Evolutionary conservation across 2,113 vertebrate species (phyloP).

Genomic region (Phrynosoma platyrhinos): DNA sequence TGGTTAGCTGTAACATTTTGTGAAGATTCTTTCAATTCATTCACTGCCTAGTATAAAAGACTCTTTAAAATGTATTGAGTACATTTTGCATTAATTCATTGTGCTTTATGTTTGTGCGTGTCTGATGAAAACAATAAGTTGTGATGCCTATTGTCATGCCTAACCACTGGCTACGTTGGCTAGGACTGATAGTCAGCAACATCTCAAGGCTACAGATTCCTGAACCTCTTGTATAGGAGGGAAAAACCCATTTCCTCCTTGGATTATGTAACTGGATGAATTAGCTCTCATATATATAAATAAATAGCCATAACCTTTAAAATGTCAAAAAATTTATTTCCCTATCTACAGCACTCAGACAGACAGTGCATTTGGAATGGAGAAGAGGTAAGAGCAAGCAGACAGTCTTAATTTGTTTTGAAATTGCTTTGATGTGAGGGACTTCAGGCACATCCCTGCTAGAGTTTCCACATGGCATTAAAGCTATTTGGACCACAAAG

Average conservation of each 20-base stretch:
- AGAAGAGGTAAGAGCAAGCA: not conserved
- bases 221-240: not conserved
- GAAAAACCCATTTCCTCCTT: not conserved
- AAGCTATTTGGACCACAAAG: not conserved
- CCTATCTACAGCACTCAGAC: conserved; percentile 38
- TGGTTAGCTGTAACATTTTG: not conserved
- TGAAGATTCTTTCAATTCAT: not conserved
- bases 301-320: not conserved
- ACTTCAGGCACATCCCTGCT: not conserved
- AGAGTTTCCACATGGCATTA: not conserved
- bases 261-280: not conserved
- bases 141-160: not conserved
- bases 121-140: not conserved
- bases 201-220: too few relatives aligned
- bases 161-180: too few relatives aligned
- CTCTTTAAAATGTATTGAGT: not conserved
- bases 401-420: not conserved
- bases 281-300: not conserved
- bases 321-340: not conserved
- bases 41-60: not conserved
- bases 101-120: not conserved
- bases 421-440: not conserved
- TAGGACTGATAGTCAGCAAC: too few relatives aligned
- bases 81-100: not conserved
- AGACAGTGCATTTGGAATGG: conserved; percentile 59